Base-by-base conservation (phyloP, 2,797 vertebrate genomes). In the Apogon hyalosoma region DNA sequence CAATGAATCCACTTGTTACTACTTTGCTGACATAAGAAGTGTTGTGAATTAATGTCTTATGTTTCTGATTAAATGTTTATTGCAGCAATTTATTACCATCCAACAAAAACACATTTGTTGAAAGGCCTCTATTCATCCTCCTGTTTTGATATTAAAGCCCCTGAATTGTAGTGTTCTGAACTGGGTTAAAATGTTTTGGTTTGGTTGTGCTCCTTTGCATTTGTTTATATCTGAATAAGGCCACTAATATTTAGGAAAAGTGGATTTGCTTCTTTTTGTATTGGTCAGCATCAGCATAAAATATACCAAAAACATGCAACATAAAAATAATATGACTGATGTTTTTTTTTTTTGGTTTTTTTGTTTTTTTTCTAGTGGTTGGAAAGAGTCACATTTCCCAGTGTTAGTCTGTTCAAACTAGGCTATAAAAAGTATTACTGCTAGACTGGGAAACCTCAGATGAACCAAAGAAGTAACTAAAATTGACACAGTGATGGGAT, bases 401-500 rank as follows among this genome's bases (percentile, higher is more conserved):
- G 28, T 58, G 13, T 8, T 15, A 9, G 6, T n/a, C 48, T 51
- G 38, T 60, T 63, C 12, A 38, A 57, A 18, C 52, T 24, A 24
- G 21, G 21, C 21, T 64, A 52, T 57, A 45, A 57, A 79, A 81
- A 71, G 58, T 40, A 55, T 51, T 75, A 62, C 73, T 49, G 24
- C 24, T 50, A 63, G 11, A 68, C 33, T 39, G 55, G 68, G 52
- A 57, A 79, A 81, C 66, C 53, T 47, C 53, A 72, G 38, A 81
- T 78, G 28, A 65, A 69, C 63, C 61, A 71, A 65, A 75, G 67
- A 67, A 58, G 51, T n/a, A 48, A 48, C 33, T 36, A 10, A 60
- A 86, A 84, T 72, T 64, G 42, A 68, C 57, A 73, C 55, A 6
- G 67, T 73, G 66, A 83, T 77, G 79, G 46, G 81, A 80, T 82